Conservation (phyloP, 2,113 vertebrate genomes). For the Cinclus mexicanus region DNA sequence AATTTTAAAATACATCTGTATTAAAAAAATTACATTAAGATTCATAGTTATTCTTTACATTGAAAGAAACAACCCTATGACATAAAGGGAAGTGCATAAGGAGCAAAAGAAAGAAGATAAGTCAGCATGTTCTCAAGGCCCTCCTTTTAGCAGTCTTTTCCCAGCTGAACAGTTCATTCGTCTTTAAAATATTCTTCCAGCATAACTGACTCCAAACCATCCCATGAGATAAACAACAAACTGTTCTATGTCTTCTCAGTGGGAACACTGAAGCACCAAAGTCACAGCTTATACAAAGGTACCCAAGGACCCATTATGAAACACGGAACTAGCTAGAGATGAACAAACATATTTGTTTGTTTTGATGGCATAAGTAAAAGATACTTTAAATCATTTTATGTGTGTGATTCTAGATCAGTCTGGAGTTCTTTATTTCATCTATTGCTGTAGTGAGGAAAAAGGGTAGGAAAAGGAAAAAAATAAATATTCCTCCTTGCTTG, state of each 20-base stretch:
- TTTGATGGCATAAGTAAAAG: neutral
- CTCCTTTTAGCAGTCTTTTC: neutral
- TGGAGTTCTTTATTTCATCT: neutral
- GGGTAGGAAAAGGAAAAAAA: neutral
- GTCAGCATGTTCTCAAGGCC: neutral
- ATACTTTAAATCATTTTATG: neutral
- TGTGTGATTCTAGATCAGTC: neutral
- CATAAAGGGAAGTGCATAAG: neutral
- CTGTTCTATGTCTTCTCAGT: neutral
- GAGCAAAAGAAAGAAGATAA: neutral
- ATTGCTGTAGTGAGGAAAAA: neutral
- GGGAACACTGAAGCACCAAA: neutral
- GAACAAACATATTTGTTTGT: neutral
- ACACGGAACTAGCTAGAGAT: neutral
- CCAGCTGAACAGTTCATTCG: neutral
- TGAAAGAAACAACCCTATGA: neutral
- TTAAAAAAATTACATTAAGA: neutral
- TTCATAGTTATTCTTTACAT: neutral
- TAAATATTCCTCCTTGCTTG: neutral
- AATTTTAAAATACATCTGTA: neutral
- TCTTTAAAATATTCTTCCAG: conserved; percentile 11
- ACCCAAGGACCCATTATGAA: neutral
- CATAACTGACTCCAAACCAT: neutral
- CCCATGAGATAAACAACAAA: neutral
- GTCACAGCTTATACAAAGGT: neutral